These are phyloP conservation scores for Scalopus aquaticus DNA, from an alignment of 2,113 vertebrate genomes.

Conservation along the genomic window DNA sequence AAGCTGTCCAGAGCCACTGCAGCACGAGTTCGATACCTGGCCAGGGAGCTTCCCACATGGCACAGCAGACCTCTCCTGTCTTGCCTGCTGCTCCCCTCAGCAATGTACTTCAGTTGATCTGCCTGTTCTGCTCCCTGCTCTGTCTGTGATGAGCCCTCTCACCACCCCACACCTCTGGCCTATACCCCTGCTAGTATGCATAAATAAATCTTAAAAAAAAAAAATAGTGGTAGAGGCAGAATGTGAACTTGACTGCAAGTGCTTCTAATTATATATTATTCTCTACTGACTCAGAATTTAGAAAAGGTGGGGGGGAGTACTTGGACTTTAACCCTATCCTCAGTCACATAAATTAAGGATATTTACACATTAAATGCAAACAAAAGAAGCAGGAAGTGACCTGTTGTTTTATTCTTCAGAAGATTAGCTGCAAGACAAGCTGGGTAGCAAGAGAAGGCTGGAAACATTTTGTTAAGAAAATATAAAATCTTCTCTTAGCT, in stretches of 20 bases:
- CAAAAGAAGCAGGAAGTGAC: slow-evolving; percentile 43
- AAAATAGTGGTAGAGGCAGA: neutral
- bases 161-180: too few relatives aligned
- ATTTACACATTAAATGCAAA: slow-evolving; percentile 69
- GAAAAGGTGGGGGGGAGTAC: neutral
- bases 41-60: too few relatives aligned
- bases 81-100: too few relatives aligned
- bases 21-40: too few relatives aligned
- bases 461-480: neutral
- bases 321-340: slow-evolving; percentile 67
- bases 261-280: neutral
- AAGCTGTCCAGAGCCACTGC: too few relatives aligned
- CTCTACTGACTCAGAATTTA: neutral
- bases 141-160: too few relatives aligned
- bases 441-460: neutral
- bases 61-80: too few relatives aligned
- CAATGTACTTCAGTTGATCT: too few relatives aligned
- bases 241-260: neutral
- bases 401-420: slow-evolving; percentile 22
- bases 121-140: too few relatives aligned
- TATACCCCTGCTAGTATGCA: too few relatives aligned
- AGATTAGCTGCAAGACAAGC: neutral
- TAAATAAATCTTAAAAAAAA: too few relatives aligned
- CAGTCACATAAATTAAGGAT: slow-evolving; percentile 59
- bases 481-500: neutral